Evolutionary conservation across 2,113 vertebrate genomes (phyloP).

Genomic region (Merops nubicus): DNA sequence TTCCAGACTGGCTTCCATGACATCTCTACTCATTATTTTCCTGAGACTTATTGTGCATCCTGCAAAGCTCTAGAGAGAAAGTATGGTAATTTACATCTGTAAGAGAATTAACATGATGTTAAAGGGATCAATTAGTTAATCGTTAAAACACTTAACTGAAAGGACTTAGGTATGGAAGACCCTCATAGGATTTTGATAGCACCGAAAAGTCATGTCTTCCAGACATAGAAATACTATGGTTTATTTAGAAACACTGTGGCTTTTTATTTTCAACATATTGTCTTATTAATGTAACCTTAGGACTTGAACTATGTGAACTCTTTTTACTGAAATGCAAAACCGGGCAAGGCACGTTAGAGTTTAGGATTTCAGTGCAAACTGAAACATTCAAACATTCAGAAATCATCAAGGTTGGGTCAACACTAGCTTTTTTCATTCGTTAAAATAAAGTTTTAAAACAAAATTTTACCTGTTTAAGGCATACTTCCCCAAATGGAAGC

Average conservation of each 20-base stretch:
- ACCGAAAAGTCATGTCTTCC: neutral
- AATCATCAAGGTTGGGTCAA: neutral
- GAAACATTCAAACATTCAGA: neutral
- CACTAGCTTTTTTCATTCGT: rapidly evolving
- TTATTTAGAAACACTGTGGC: neutral
- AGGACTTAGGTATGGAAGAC: neutral
- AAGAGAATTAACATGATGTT: neutral
- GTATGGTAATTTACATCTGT: neutral
- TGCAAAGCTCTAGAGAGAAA: neutral
- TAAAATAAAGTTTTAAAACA: neutral
- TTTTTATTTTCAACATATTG: neutral
- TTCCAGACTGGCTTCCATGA: neutral
- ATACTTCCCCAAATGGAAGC: neutral
- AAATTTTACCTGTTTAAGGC: neutral
- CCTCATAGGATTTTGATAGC: neutral
- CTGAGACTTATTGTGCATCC: neutral
- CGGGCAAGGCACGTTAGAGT: neutral
- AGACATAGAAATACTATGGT: neutral
- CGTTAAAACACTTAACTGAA: neutral
- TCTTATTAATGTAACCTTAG: neutral
- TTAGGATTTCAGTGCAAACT: neutral
- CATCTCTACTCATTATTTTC: neutral
- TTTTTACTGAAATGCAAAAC: conserved; percentile 10
- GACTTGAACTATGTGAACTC: neutral
- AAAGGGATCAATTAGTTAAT: neutral